These are phyloP conservation scores for Caradrina clavipalpis DNA, from an alignment of 2,888 invertebrate genomes.

Conservation along the genomic window DNA sequence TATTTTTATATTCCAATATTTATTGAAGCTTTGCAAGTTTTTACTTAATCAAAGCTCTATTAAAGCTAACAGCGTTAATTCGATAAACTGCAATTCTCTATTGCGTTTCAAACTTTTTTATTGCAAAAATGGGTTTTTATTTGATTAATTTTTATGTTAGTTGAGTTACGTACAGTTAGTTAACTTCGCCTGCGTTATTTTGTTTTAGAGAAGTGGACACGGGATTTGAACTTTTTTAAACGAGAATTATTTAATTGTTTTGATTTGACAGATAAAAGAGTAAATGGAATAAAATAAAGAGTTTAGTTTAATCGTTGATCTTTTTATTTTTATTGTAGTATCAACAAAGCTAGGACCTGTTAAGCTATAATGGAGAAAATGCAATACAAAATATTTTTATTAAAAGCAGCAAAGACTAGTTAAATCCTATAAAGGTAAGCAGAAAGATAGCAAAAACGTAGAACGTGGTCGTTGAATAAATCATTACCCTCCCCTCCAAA, in stretches of 20 bases:
- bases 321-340: background rate
- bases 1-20: background rate
- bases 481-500: conserved; percentile 17
- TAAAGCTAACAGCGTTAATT: conserved; percentile 10
- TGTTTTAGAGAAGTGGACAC: background rate
- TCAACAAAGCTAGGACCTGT: too few species aligned
- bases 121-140: conserved; percentile 18
- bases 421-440: background rate
- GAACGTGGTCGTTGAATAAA: conserved; percentile 16
- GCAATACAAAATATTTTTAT: background rate
- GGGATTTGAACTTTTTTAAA: background rate
- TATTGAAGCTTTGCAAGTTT: conserved; percentile 5
- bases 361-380: background rate
- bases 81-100: conserved; percentile 6
- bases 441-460: background rate
- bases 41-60: conserved; percentile 15
- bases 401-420: conserved; percentile 6
- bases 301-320: background rate
- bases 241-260: background rate
- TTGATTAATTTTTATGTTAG: conserved; percentile 25
- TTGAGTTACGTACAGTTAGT: conserved; percentile 6
- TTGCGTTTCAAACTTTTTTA: conserved; percentile 19
- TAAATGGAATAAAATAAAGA: too few species aligned
- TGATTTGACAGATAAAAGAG: too few species aligned
- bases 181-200: background rate